Evolutionary conservation across 2,113 vertebrate species (phyloP).

Genomic region (Ardeotis arabs): DNA sequence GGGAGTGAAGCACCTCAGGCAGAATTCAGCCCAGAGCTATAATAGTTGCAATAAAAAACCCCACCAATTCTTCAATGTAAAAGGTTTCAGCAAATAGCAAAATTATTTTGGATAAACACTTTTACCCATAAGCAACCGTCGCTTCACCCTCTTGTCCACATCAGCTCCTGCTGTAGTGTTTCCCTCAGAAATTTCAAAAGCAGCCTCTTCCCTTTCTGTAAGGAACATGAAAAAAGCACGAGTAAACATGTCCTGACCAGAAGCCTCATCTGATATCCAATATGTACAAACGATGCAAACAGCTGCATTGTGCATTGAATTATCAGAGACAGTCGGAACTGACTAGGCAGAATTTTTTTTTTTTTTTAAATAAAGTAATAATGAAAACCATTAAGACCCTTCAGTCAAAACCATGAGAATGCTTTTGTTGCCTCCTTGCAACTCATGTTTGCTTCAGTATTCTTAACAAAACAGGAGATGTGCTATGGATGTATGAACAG

Average conservation of each 20-base stretch:
- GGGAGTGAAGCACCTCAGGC: not conserved
- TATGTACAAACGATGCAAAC: not conserved
- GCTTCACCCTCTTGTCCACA: conserved; percentile 94
- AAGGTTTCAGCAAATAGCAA: not conserved
- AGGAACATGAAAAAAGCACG: not conserved
- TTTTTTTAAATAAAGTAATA: not conserved
- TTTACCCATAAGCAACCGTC: conserved; percentile 96
- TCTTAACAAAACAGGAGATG: not conserved
- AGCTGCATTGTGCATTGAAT: not conserved
- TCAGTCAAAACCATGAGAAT: not conserved
- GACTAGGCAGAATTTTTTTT: not conserved
- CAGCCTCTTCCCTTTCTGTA: conserved; percentile 85
- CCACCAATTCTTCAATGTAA: not conserved
- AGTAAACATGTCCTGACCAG: not conserved
- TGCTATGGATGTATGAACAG: not conserved
- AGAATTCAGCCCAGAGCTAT: not conserved
- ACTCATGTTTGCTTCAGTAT: not conserved
- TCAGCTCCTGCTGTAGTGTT: conserved; percentile 87
- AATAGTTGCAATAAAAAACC: not conserved
- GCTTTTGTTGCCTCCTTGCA: not conserved
- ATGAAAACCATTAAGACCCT: not conserved
- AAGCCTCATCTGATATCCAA: not conserved
- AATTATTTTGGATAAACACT: not conserved
- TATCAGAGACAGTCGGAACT: not conserved
- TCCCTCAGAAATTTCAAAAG: conserved; percentile 79